phyloP scores from a whole-genome alignment of 2,113 vertebrate genomes.

The Hyla sarda region DNA sequence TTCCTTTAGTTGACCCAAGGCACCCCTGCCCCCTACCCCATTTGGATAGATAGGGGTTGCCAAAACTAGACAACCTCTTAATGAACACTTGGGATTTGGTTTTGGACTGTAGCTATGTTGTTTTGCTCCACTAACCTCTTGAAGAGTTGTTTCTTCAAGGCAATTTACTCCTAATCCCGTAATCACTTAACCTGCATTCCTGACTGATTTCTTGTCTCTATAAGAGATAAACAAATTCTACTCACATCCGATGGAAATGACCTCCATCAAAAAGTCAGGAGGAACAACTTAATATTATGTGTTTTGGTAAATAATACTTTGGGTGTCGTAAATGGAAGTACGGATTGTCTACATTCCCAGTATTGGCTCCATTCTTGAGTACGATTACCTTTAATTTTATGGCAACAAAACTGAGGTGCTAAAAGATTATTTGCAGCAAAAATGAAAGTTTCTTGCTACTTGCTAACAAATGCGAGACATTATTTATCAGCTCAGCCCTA shows the following conservation, averaged over 20 bases:
- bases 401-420: not conserved
- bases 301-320: not conserved
- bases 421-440: slow-evolving; percentile 18
- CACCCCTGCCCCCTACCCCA: not conserved
- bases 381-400: not conserved
- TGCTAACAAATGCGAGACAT: not conserved
- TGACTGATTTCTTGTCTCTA: not conserved
- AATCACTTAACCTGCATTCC: not conserved
- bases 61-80: not conserved
- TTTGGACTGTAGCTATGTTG: no score
- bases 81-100: no score
- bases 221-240: not conserved
- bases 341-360: not conserved
- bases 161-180: not conserved
- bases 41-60: not conserved
- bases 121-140: no score
- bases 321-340: not conserved
- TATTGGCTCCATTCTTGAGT: not conserved
- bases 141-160: not conserved
- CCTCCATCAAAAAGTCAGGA: not conserved
- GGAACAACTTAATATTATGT: not conserved
- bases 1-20: not conserved
- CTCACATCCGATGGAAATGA: not conserved
- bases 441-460: not conserved
- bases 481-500: slow-evolving; percentile 8